These are phyloP conservation scores for Drosophila setosimentum DNA, from an alignment of 2,888 invertebrate species.

Conservation along the genomic window DNA sequence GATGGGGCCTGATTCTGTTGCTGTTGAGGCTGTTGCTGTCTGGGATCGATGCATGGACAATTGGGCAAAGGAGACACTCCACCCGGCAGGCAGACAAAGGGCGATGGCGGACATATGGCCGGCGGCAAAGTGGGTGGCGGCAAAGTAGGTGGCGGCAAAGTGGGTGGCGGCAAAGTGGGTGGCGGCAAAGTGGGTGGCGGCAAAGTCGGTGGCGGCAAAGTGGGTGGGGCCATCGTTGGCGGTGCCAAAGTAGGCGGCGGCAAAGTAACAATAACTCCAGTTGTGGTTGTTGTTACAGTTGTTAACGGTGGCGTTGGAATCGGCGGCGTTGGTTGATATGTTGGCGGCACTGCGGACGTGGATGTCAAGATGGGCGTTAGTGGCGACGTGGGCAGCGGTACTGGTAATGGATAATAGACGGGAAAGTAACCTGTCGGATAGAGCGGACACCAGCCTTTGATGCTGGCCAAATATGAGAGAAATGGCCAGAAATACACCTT, in stretches of 20 bases:
- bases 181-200: too few relatives aligned
- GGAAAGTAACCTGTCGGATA: constrained; percentile 79
- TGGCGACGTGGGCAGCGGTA: constrained; percentile 61
- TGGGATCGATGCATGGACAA: constrained; percentile 85
- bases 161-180: too few relatives aligned
- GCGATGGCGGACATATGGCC: constrained; percentile 69
- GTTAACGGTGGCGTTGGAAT: constrained; percentile 3
- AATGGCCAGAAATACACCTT: constrained; percentile 84
- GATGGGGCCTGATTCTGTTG: not conserved
- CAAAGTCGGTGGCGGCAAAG: too few relatives aligned
- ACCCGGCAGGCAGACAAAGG: constrained; percentile 80
- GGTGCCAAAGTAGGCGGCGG: too few relatives aligned
- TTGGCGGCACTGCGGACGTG: constrained; percentile 60
- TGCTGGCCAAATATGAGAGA: constrained; percentile 83
- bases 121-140: constrained; percentile 36
- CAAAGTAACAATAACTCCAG: too few relatives aligned
- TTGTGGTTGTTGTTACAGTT: too few relatives aligned
- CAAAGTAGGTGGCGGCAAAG: too few relatives aligned
- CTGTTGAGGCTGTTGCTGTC: constrained; percentile 27
- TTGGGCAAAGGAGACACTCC: constrained; percentile 79
- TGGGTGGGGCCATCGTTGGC: too few relatives aligned
- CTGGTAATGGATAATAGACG: constrained; percentile 74
- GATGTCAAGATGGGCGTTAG: constrained; percentile 57
- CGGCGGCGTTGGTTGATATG: constrained; percentile 54
- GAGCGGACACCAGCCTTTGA: constrained; percentile 83